Percentiles rank a stretch among this genome's conserved stretches.
These are phyloP conservation scores for Sinohyriopsis cumingii DNA, from an alignment of 2,888 invertebrate species.

Conservation along the genomic window DNA sequence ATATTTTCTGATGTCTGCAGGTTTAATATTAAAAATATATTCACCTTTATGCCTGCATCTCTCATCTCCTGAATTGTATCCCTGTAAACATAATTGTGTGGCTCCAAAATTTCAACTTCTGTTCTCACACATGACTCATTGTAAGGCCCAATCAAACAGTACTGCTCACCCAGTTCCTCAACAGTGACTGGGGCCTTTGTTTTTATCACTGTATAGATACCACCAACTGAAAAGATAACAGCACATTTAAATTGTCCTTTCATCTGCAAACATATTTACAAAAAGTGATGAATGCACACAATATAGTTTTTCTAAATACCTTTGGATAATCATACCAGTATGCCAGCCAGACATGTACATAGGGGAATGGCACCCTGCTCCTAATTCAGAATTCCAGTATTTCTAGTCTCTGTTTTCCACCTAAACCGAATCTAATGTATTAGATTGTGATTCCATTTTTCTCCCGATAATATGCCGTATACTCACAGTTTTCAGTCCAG, in stretches of 20 bases:
- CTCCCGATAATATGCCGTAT: no score
- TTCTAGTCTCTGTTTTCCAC: no score
- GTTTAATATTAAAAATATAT: not conserved
- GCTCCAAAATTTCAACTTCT: conserved; percentile 93
- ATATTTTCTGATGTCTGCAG: no score
- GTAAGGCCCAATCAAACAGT: conserved; percentile 94
- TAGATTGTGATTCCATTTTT: no score
- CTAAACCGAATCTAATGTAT: no score
- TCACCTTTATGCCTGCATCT: conserved; percentile 89
- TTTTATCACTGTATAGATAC: conserved; percentile 98
- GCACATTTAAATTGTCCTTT: not conserved
- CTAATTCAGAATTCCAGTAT: no score
- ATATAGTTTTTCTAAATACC: no score
- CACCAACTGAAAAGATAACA: conserved; percentile 84
- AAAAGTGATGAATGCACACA: no score
- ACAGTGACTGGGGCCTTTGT: conserved; percentile 97
- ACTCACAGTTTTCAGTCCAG: no score
- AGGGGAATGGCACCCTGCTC: no score
- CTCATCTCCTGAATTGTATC: conserved; percentile 73
- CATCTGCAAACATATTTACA: not conserved
- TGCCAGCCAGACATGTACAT: no score
- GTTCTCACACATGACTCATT: conserved; percentile 94
- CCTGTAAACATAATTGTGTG: conserved; percentile 77
- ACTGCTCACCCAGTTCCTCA: conserved; percentile 98
- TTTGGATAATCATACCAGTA: not conserved